Evolutionary conservation across 2,797 vertebrate species (phyloP).

Genomic region (Lagocephalus sceleratus): DNA sequence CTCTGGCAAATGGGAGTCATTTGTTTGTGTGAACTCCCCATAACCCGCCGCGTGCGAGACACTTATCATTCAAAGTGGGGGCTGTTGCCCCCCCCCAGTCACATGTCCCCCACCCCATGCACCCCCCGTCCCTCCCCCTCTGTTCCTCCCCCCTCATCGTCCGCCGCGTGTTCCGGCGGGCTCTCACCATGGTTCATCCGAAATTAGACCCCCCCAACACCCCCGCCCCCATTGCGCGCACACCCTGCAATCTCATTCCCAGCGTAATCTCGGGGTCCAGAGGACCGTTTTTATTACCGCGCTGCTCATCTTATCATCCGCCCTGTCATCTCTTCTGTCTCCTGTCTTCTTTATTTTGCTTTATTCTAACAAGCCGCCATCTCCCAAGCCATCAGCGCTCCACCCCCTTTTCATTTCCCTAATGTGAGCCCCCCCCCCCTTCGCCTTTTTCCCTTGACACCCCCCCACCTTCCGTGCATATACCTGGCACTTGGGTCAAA

Average conservation of each 20-base stretch:
- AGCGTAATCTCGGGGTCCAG: constrained; percentile 65
- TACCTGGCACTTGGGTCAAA: constrained; percentile 33
- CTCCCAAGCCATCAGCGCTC: constrained; percentile 70
- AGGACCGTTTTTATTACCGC: constrained; percentile 64
- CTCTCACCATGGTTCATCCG: constrained; percentile 48
- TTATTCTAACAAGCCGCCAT: constrained; percentile 79
- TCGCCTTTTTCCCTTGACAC: constrained; percentile 3
- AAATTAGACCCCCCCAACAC: constrained; percentile 36
- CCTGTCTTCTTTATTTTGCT: constrained; percentile 66
- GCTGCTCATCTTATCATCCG: constrained; percentile 65
- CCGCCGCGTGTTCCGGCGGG: constrained; percentile 37
- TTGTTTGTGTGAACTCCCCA: constrained; percentile 83
- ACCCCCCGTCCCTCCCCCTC: constrained; percentile 3
- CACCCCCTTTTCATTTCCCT: constrained; percentile 80
- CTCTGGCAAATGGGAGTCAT: constrained; percentile 85
- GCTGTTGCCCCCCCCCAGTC: constrained; percentile 64
- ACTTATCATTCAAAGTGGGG: constrained; percentile 81
- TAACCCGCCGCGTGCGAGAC: constrained; percentile 78
- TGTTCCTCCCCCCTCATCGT: constrained; percentile 8
- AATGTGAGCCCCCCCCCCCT: constrained; percentile 70
- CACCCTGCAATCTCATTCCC: constrained; percentile 54
- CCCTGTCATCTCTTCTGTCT: constrained; percentile 63
- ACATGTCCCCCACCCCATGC: constrained; percentile 55
- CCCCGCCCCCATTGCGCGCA: constrained; percentile 9
- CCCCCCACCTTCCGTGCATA: constrained; percentile 4